Evolutionary conservation across 2,888 invertebrate genomes (phyloP).

Genomic region (Oscheius sp.): DNA sequence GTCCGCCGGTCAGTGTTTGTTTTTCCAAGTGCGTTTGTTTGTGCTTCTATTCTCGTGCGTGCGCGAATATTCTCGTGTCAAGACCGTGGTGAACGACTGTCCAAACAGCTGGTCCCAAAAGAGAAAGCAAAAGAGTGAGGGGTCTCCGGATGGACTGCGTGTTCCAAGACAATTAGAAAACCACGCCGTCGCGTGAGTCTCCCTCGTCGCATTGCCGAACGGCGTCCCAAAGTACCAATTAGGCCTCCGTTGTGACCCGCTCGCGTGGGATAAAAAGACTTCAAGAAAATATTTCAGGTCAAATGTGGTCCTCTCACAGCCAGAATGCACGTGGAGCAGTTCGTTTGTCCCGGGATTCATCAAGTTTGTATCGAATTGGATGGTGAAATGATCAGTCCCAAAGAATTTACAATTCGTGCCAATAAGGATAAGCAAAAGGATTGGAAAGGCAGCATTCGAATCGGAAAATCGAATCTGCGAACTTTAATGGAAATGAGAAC

Average conservation of each 20-base stretch:
- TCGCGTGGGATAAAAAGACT: constrained; percentile 5
- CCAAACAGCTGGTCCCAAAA: constrained; percentile 23
- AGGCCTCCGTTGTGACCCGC: constrained; percentile 24
- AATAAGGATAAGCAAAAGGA: constrained; percentile 73
- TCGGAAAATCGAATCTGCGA: constrained; percentile 70
- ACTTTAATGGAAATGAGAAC: constrained; percentile 71
- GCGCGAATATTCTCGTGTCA: constrained; percentile 35
- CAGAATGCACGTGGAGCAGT: constrained; percentile 68
- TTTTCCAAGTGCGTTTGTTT: constrained; percentile 35
- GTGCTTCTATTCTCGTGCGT: constrained; percentile 36
- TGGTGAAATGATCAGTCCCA: constrained; percentile 71
- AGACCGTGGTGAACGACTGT: constrained; percentile 35
- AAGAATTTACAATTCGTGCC: constrained; percentile 72
- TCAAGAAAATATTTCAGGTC: constrained; percentile 59
- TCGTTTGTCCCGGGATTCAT: constrained; percentile 73
- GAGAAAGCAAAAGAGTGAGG: neutral
- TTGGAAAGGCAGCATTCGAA: constrained; percentile 73
- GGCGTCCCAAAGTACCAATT: constrained; percentile 28
- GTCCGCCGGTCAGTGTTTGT: constrained; percentile 28
- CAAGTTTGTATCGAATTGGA: constrained; percentile 72
- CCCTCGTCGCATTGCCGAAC: constrained; percentile 7
- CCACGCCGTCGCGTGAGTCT: constrained; percentile 32
- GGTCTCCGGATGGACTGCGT: constrained; percentile 19
- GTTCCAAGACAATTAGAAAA: constrained; percentile 25
- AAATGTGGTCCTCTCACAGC: constrained; percentile 66